Percentiles rank a stretch among this genome's conserved stretches.
phyloP scores from a whole-genome alignment of 1,140 invertebrate species.

The Patella vulgata region DNA sequence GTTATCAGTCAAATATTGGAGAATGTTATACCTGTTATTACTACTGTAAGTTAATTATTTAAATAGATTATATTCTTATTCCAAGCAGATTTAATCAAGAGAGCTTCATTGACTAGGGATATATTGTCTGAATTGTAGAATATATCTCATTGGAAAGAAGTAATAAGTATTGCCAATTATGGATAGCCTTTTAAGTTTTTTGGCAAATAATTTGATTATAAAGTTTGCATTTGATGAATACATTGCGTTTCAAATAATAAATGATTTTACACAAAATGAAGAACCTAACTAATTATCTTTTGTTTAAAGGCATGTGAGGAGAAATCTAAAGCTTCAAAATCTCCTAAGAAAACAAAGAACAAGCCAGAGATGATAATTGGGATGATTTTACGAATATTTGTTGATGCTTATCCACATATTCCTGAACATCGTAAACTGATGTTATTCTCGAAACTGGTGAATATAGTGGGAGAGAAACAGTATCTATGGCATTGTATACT shows the following conservation, averaged over 20 bases:
- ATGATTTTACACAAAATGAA: too few species aligned
- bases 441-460: constrained; percentile 82
- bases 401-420: constrained; percentile 87
- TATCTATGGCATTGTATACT: constrained; percentile 76
- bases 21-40: constrained; percentile 86
- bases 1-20: constrained; percentile 91
- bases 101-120: too few species aligned
- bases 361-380: constrained; percentile 65
- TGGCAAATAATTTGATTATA: too few species aligned
- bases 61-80: neutral
- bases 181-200: too few species aligned
- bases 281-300: too few species aligned
- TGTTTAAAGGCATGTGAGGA: constrained; percentile 53
- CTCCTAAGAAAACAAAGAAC: neutral
- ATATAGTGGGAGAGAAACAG: constrained; percentile 75
- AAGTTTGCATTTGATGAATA: too few species aligned
- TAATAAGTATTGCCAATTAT: too few species aligned
- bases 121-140: too few species aligned
- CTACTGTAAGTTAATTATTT: constrained; percentile 64
- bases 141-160: too few species aligned
- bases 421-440: constrained; percentile 86
- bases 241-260: too few species aligned
- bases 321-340: constrained; percentile 30
- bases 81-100: too few species aligned
- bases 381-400: constrained; percentile 85